phyloP scores from a whole-genome alignment of 2,888 invertebrate species.

The Epicampocera succincta region DNA sequence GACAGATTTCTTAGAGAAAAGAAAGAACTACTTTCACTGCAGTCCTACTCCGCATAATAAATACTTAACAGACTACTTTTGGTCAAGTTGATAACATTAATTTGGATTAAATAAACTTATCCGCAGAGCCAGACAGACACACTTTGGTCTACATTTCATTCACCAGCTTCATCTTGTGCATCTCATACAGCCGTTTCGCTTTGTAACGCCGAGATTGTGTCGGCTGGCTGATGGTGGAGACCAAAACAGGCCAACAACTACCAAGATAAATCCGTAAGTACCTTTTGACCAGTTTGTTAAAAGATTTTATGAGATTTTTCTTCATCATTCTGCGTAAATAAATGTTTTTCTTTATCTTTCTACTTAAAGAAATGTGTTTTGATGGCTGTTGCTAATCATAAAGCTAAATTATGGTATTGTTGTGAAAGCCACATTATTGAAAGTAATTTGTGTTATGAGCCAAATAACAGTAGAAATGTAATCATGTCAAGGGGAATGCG shows the following conservation, averaged over 20 bases:
- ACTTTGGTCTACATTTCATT: neutral
- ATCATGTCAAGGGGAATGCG: too few relatives aligned
- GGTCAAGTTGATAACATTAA: slow-evolving; percentile 45
- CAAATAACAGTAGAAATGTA: slow-evolving; percentile 1
- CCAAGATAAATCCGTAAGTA: slow-evolving; percentile 37
- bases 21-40: neutral
- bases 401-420: slow-evolving; percentile 45
- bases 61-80: slow-evolving; percentile 28
- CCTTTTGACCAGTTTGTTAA: slow-evolving; percentile 50
- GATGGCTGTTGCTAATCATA: slow-evolving; percentile 37
- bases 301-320: slow-evolving; percentile 35
- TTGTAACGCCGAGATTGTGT: neutral
- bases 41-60: slow-evolving; percentile 1
- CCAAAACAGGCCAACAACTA: slow-evolving; percentile 8
- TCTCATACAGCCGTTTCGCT: slow-evolving; percentile 10
- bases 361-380: neutral
- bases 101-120: slow-evolving; percentile 59
- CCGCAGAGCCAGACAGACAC: neutral
- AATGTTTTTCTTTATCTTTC: slow-evolving; percentile 7
- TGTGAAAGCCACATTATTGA: slow-evolving; percentile 30
- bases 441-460: slow-evolving; percentile 22
- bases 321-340: slow-evolving; percentile 1
- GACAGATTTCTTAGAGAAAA: slow-evolving; percentile 5
- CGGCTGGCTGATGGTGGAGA: neutral
- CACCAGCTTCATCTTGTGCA: neutral